A percentile compares a stretch with the other conserved stretches of the same genome.
phyloP scores from a whole-genome alignment of 2,113 vertebrate species.

The Helogale parvula region DNA sequence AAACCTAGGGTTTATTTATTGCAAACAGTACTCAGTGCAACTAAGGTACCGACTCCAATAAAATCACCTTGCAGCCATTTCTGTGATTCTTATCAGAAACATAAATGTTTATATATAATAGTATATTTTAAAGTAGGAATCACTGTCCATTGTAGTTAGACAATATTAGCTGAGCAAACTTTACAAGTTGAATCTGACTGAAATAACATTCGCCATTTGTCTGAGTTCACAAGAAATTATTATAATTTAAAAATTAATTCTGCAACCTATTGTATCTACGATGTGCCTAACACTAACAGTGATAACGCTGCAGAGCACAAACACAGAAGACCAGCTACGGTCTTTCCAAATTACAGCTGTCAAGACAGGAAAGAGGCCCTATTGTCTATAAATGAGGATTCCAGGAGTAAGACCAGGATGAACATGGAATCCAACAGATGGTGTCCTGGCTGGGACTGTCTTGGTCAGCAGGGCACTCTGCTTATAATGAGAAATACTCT shows the following conservation, averaged over 20 bases:
- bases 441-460: not conserved
- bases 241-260: not conserved
- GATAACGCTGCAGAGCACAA: too few species aligned
- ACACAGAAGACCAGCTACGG: rapidly evolving
- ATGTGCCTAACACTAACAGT: not conserved
- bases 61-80: not conserved
- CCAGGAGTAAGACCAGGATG: not conserved
- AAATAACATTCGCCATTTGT: not conserved
- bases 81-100: not conserved
- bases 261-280: not conserved
- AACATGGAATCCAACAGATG: not conserved
- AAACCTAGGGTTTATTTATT: not conserved
- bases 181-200: not conserved
- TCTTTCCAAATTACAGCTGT: not conserved
- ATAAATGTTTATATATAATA: not conserved
- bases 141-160: not conserved
- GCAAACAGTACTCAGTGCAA: not conserved
- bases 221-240: not conserved
- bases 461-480: not conserved
- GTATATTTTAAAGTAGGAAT: not conserved
- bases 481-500: not conserved
- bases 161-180: not conserved
- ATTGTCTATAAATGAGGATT: not conserved
- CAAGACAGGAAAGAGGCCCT: not conserved
- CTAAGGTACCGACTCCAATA: not conserved